These are phyloP conservation scores for Drosophila nigrodunni DNA, from an alignment of 1,140 invertebrate species.

Conservation along the genomic window DNA sequence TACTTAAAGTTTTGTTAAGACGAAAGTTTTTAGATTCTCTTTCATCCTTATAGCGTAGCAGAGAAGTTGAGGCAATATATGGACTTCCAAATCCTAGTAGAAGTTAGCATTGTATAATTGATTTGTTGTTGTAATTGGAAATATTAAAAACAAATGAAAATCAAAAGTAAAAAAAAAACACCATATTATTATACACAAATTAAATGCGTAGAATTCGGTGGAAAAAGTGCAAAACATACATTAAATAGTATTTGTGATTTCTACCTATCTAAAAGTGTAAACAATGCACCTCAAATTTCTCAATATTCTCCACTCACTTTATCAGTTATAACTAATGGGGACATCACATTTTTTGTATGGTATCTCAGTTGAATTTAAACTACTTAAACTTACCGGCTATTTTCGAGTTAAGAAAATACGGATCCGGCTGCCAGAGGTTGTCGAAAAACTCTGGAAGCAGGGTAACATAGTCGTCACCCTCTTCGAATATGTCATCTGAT, in stretches of 20 bases:
- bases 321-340: conserved; percentile 5
- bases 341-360: not conserved
- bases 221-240: conserved; percentile 32
- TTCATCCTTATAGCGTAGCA: conserved; percentile 83
- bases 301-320: conserved; percentile 3
- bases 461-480: conserved; percentile 91
- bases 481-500: conserved; percentile 90
- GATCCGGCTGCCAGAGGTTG: conserved; percentile 94
- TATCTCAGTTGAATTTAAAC: not conserved
- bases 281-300: conserved; percentile 7
- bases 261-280: conserved; percentile 13
- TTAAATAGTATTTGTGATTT: not conserved
- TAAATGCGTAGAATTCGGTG: conserved; percentile 24
- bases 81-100: conserved; percentile 84
- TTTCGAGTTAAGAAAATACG: conserved; percentile 94
- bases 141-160: conserved; percentile 62
- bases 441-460: conserved; percentile 92
- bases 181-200: conserved; percentile 73
- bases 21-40: conserved; percentile 84
- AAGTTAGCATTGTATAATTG: conserved; percentile 57
- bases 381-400: conserved; percentile 87
- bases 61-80: conserved; percentile 75
- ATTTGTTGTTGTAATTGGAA: conserved; percentile 46
- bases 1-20: conserved; percentile 84
- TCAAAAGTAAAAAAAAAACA: conserved; percentile 64